A percentile compares a stretch with the other conserved stretches of the same genome.
Conservation (phyloP, 2,113 vertebrate species). For the Gymnogyps californianus region DNA sequence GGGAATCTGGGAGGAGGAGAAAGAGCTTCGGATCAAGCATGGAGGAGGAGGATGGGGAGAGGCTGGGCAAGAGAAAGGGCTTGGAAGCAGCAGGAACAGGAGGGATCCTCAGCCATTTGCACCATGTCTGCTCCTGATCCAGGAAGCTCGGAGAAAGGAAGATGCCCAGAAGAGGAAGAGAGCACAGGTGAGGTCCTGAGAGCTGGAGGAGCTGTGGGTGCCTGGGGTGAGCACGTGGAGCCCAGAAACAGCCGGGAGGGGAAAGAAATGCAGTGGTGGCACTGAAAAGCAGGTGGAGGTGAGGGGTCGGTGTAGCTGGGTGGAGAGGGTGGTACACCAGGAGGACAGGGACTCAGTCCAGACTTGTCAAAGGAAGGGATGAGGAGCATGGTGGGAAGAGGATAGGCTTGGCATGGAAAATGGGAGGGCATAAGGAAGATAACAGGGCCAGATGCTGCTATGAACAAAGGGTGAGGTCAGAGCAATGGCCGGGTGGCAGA, state of each 20-base stretch:
- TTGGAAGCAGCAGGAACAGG: not conserved
- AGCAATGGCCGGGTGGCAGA: not conserved
- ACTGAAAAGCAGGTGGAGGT: not conserved
- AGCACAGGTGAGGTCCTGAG: not conserved
- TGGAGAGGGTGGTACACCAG: not conserved
- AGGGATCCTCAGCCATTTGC: not conserved
- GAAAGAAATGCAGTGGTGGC: not conserved
- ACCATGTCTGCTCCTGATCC: not conserved
- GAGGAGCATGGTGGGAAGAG: not conserved
- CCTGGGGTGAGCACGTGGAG: not conserved
- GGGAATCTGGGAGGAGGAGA: not conserved
- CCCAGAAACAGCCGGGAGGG: fast-evolving
- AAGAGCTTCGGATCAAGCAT: not conserved
- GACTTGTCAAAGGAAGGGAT: not conserved
- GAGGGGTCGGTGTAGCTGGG: not conserved
- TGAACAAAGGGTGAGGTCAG: conserved; percentile 30
- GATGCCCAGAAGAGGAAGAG: not conserved
- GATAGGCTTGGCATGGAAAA: conserved; percentile 49
- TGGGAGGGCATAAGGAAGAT: not conserved
- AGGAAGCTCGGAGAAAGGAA: not conserved
- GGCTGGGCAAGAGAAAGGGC: not conserved
- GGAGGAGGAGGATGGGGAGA: not conserved
- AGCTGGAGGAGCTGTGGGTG: not conserved
- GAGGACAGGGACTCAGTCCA: not conserved
- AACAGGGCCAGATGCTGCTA: not conserved